phyloP scores from a whole-genome alignment of 2,113 vertebrate genomes.

The Aphyosemion australe region DNA sequence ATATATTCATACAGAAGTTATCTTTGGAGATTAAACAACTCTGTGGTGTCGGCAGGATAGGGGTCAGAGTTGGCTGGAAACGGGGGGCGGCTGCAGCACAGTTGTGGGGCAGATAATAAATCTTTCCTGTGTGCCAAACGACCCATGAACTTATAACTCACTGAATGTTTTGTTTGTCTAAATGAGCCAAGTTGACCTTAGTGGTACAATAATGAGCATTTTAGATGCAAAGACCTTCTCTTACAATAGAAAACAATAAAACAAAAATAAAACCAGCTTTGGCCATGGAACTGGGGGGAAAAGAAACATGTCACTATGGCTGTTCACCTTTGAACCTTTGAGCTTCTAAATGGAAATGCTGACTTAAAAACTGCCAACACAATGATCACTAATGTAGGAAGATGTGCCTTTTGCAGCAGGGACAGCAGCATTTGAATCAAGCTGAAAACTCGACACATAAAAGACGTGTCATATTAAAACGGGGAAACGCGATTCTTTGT shows the following conservation, averaged over 20 bases:
- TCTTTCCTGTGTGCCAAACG: conserved; percentile 63
- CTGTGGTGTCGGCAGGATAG: conserved; percentile 49
- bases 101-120: conserved; percentile 66
- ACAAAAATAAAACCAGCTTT: conserved; percentile 33
- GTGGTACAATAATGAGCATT: conserved; percentile 64
- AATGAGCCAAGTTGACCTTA: conserved; percentile 71
- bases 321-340: conserved; percentile 21
- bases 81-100: conserved; percentile 56
- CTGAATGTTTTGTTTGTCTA: conserved; percentile 68
- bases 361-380: conserved; percentile 62
- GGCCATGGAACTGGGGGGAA: conserved; percentile 47
- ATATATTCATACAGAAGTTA: conserved; percentile 69
- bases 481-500: conserved; percentile 35
- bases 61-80: conserved; percentile 73
- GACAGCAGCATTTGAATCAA: conserved; percentile 37
- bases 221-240: conserved; percentile 67
- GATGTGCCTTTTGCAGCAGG: conserved; percentile 61
- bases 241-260: conserved; percentile 21
- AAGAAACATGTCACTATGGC: background rate
- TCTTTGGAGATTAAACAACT: conserved; percentile 65
- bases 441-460: conserved; percentile 46
- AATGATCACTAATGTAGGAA: conserved; percentile 67
- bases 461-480: conserved; percentile 33
- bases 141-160: conserved; percentile 51
- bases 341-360: conserved; percentile 68